Base-by-base conservation (phyloP, 2,113 vertebrate genomes). In the Psilopogon haemacephalus region DNA sequence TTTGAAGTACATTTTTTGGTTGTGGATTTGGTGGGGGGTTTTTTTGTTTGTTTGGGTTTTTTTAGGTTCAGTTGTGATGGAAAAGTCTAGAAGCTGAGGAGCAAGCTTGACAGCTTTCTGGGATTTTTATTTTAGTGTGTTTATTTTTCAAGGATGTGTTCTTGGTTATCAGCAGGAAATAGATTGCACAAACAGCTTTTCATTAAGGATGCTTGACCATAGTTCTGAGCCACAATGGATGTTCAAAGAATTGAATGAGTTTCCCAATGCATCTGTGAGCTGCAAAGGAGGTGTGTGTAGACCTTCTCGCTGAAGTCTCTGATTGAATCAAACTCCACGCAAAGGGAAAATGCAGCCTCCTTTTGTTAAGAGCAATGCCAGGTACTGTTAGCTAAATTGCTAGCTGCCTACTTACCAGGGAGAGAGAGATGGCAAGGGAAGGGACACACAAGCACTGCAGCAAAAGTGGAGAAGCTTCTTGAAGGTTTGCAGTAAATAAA, bases 361-460 rank as follows among this genome's bases (percentile, higher is more conserved):
- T 85, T 95, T 95, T 92, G 89, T 95, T 84, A 85, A 87, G 81
- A 87, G 78, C 81, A 95, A 89, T 94, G 91, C 87, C 82, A 83
- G 59, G 56, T 71, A 56, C 78, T 18, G 27, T 50, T 63, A 70
- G 50, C 71, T 67, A 93, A 93, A 91, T 90, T 92, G 84, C 59
- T 79, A 74, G 55, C 37, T 88, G 52, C 1, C 2, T 72, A 6
- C 33, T 81, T 27, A 35, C 72, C 70, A 50, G 2, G 2, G 46
- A 52, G 26, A 56, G 27, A 35, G 55, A 46, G 28, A 55, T 32
- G 69, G 37, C 32, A 65, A 60, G 46, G 73, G 62, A 90, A 89
- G 63, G 17, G 65, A 26, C 44, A 69, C 50, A 27, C 23, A 82
- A 72, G 23, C 18, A 62, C 55, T 40, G 58, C 0, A 0, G 50